Base-by-base conservation (phyloP, 1,140 invertebrate species). In the Pygmarrhopalites habei region DNA sequence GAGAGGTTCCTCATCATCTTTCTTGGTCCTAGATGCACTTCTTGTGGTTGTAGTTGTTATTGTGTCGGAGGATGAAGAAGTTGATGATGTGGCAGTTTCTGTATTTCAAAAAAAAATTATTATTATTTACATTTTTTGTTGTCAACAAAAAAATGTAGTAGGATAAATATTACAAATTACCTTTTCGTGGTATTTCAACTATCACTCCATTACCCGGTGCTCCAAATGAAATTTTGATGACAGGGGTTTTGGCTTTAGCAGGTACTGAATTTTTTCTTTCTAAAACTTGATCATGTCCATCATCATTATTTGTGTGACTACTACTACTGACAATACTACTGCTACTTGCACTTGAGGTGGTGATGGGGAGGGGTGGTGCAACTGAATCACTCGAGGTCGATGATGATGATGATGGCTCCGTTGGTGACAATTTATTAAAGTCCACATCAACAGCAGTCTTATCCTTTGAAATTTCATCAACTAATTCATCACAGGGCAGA, bases 151-250 rank as follows among this genome's bases (percentile, higher is more conserved):
- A n/a, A n/a, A n/a, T n/a, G n/a, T n/a, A n/a, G n/a, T n/a, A n/a
- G n/a, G n/a, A n/a, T n/a, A n/a, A n/a, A n/a, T n/a, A n/a, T n/a
- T n/a, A n/a, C n/a, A n/a, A n/a, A n/a, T n/a, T n/a, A n/a, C n/a
- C n/a, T n/a, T n/a, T n/a, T n/a, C n/a, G 60, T 17, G 67, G 67
- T 7, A 69, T 69, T 55, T 69, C 39, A n/a, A 69, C 44, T 1
- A 66, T 62, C 28, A 66, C 51, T 7, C 67, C 63, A 21, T 69
- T 65, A 17, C 67, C 67, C 7, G 55, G 58, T 15, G 64, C 55
- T 1, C 67, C 67, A 35, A 47, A 66, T 1, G 61, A 60, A 29
- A 69, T 69, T 62, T 69, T 69, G 26, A 69, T 69, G 30, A 62
- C 60, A 47, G 67, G 67, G 10, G 67, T 69, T 51, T 65, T 65